Evolutionary conservation across 1,140 invertebrate genomes (phyloP).

Genomic region (Drosophila trapezifrons): DNA sequence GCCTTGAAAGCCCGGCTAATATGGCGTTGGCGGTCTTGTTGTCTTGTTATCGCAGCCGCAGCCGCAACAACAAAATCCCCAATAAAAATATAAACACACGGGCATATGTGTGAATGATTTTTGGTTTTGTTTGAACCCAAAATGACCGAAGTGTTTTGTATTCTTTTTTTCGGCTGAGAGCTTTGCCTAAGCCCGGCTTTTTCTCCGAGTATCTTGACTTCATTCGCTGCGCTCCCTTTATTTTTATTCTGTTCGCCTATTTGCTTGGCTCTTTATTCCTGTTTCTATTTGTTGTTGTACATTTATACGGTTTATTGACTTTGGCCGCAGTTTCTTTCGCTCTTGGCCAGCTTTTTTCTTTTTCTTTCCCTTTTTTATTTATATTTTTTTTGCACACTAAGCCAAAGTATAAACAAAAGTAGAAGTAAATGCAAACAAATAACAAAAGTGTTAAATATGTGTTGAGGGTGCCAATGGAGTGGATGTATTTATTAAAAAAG

Average conservation of each 20-base stretch:
- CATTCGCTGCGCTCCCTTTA: conserved; percentile 35
- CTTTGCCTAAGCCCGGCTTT: conserved; percentile 31
- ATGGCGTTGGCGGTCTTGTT: conserved; percentile 68
- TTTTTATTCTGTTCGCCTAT: conserved; percentile 43
- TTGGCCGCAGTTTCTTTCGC: conserved; percentile 45
- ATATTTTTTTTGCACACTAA: conserved; percentile 65
- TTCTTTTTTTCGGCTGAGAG: neutral
- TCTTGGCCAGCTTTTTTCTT: conserved; percentile 16
- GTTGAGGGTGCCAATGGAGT: conserved; percentile 7
- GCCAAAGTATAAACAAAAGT: conserved; percentile 59
- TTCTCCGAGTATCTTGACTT: conserved; percentile 7
- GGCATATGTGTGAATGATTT: conserved; percentile 63
- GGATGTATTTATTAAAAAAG: neutral
- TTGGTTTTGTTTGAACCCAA: conserved; percentile 26
- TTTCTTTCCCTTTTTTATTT: neutral
- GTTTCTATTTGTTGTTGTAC: conserved; percentile 44
- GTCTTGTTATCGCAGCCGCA: conserved; percentile 63
- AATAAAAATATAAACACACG: conserved; percentile 50
- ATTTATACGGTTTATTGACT: conserved; percentile 76
- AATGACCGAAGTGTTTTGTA: conserved; percentile 41
- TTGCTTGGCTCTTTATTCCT: conserved; percentile 22
- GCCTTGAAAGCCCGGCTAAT: conserved; percentile 72
- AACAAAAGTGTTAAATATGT: conserved; percentile 53
- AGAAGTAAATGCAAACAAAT: conserved; percentile 72
- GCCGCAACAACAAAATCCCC: conserved; percentile 27